phyloP scores from a whole-genome alignment of 1,140 invertebrate genomes.

The Dendroctonus ponderosae region DNA sequence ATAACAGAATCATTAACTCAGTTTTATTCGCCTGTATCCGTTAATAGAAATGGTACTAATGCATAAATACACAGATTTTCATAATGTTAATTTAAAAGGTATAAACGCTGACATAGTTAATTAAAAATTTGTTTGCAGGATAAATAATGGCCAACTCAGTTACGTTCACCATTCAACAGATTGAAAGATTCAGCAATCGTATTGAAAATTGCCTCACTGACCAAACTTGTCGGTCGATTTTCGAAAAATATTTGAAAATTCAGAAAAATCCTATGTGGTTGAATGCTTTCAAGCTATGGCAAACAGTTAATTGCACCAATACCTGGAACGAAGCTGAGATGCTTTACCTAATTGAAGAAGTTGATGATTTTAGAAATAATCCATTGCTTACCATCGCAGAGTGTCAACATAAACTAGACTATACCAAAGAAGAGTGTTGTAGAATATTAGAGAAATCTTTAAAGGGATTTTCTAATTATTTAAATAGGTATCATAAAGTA shows the following conservation, averaged over 20 bases:
- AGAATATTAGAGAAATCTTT: conserved; percentile 32
- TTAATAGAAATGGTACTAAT: no score
- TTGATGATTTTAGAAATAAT: conserved; percentile 34
- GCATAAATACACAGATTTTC: no score
- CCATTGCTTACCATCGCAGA: conserved; percentile 25
- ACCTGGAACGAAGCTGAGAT: conserved; percentile 22
- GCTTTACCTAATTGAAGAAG: conserved; percentile 33
- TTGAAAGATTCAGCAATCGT: conserved; percentile 25
- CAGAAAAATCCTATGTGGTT: conserved; percentile 10
- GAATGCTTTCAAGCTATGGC: conserved; percentile 26
- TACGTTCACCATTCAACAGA: conserved; percentile 26
- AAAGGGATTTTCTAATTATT: conserved; percentile 26
- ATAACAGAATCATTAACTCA: no score
- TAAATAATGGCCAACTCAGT: conserved; percentile 24
- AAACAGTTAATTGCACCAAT: conserved; percentile 15
- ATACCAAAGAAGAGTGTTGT: conserved; percentile 34
- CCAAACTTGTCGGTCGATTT: conserved; percentile 21
- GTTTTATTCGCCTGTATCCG: no score
- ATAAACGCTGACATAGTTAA: no score
- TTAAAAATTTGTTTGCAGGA: conserved; percentile 5
- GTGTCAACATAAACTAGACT: conserved; percentile 27
- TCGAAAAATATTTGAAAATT: conserved; percentile 14
- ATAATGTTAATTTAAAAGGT: no score
- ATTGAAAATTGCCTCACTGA: conserved; percentile 29
- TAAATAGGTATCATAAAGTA: conserved; percentile 21